These are phyloP conservation scores for Biston stratarius DNA, from an alignment of 2,888 invertebrate genomes.

Conservation along the genomic window DNA sequence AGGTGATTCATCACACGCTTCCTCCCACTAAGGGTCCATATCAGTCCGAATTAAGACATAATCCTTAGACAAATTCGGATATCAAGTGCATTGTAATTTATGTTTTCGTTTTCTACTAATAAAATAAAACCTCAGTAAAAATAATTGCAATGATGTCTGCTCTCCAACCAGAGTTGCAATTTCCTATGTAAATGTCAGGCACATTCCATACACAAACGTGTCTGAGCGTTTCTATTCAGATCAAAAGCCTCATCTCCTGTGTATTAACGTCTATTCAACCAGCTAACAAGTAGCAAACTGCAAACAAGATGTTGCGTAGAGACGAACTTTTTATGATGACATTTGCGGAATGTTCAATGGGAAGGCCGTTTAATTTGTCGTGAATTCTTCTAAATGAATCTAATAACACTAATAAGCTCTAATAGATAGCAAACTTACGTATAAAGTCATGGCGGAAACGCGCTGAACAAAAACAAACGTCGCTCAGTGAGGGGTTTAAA, in stretches of 20 bases:
- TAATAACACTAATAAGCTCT: conserved; percentile 48
- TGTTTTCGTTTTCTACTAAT: conserved; percentile 35
- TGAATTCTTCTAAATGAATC: conserved; percentile 50
- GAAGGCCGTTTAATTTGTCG: conserved; percentile 48
- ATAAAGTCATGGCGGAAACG: conserved; percentile 72
- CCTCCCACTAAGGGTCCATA: conserved; percentile 21
- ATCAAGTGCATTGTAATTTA: conserved; percentile 33
- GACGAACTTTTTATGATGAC: conserved; percentile 45
- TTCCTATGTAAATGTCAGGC: conserved; percentile 44
- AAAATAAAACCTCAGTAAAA: conserved; percentile 48
- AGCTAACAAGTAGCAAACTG: conserved; percentile 50
- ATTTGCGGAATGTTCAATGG: conserved; percentile 45
- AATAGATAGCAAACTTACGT: conserved; percentile 55
- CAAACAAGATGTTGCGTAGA: conserved; percentile 50
- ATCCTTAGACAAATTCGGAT: conserved; percentile 53
- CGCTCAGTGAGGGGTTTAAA: conserved; percentile 69
- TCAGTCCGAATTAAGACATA: conserved; percentile 54
- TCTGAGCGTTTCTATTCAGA: conserved; percentile 53
- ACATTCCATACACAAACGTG: conserved; percentile 38
- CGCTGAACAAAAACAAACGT: conserved; percentile 74
- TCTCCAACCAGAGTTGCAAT: conserved; percentile 38
- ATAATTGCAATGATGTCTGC: conserved; percentile 24
- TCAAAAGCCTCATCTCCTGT: conserved; percentile 59
- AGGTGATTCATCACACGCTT: conserved; percentile 56
- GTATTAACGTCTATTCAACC: conserved; percentile 58